phyloP scores from a whole-genome alignment of 2,113 vertebrate genomes.

The Malurus melanocephalus region DNA sequence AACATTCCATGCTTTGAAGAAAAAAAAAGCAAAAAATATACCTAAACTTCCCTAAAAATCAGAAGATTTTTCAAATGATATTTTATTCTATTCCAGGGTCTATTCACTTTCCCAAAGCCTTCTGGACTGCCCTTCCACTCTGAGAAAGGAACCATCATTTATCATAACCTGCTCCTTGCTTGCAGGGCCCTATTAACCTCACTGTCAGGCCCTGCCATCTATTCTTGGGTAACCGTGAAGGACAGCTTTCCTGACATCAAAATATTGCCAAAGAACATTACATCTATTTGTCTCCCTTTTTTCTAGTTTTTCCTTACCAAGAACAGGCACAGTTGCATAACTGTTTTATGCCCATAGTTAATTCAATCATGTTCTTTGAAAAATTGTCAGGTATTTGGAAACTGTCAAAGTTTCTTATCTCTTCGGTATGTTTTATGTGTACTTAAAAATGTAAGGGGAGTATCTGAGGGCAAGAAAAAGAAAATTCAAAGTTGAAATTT shows the following conservation, averaged over 20 bases:
- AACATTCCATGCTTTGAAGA: neutral
- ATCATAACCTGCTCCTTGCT: conserved; percentile 24
- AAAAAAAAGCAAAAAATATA: neutral
- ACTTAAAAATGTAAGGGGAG: neutral
- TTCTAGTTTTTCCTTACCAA: neutral
- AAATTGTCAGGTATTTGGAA: neutral
- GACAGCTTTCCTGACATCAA: neutral
- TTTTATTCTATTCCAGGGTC: neutral
- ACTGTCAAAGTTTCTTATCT: neutral
- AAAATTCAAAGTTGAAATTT: neutral
- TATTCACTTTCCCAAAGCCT: neutral
- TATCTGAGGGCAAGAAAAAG: neutral
- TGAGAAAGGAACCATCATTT: conserved; percentile 23
- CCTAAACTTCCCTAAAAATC: neutral
- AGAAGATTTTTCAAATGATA: neutral
- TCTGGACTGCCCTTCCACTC: neutral
- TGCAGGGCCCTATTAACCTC: conserved; percentile 6
- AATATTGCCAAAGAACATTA: neutral
- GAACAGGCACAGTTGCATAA: neutral
- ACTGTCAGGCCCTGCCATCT: conserved; percentile 30
- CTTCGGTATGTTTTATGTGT: neutral
- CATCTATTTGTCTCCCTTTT: neutral
- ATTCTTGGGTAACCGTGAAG: conserved; percentile 22
- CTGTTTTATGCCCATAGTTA: neutral
- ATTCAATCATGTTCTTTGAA: neutral